Evolutionary conservation across 2,888 invertebrate genomes (phyloP).

Genomic region (Trypoxylon attenuatum): DNA sequence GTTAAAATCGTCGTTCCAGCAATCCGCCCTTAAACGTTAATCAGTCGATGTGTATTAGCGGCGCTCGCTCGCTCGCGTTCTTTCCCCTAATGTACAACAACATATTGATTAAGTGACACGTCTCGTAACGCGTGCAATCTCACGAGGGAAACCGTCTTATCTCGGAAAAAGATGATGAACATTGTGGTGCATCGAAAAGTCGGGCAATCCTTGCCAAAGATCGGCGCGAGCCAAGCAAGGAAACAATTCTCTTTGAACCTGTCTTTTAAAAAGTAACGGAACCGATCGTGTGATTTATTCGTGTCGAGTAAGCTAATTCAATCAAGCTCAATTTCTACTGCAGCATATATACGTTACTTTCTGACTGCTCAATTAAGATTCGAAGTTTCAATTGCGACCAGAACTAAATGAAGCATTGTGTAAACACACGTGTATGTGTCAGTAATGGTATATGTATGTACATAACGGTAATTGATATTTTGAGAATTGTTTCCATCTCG

Average conservation of each 20-base stretch:
- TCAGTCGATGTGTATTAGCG: slow-evolving; percentile 52
- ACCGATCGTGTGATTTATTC: too few relatives aligned
- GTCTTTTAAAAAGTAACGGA: neutral
- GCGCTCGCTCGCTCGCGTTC: slow-evolving; percentile 24
- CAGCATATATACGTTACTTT: too few relatives aligned
- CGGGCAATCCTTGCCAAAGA: slow-evolving; percentile 46
- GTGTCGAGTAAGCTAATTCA: too few relatives aligned
- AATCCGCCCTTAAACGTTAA: slow-evolving; percentile 49
- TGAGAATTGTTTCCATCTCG: slow-evolving; percentile 47
- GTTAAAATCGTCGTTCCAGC: slow-evolving; percentile 49
- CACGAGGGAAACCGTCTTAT: slow-evolving; percentile 59
- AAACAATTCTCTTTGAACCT: slow-evolving; percentile 13
- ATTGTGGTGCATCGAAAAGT: slow-evolving; percentile 42
- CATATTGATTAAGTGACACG: slow-evolving; percentile 56
- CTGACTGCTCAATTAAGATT: too few relatives aligned
- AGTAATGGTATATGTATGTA: slow-evolving; percentile 29
- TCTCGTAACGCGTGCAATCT: slow-evolving; percentile 51
- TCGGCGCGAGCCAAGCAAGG: slow-evolving; percentile 29
- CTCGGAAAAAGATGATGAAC: slow-evolving; percentile 46
- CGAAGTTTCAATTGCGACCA: too few relatives aligned
- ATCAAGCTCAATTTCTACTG: too few relatives aligned
- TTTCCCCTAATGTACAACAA: slow-evolving; percentile 45
- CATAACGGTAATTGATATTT: slow-evolving; percentile 2
- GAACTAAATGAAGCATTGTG: neutral
- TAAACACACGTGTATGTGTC: too few relatives aligned